These are phyloP conservation scores for Acanthosoma haemorrhoidale DNA, from an alignment of 2,888 invertebrate genomes.

Conservation along the genomic window DNA sequence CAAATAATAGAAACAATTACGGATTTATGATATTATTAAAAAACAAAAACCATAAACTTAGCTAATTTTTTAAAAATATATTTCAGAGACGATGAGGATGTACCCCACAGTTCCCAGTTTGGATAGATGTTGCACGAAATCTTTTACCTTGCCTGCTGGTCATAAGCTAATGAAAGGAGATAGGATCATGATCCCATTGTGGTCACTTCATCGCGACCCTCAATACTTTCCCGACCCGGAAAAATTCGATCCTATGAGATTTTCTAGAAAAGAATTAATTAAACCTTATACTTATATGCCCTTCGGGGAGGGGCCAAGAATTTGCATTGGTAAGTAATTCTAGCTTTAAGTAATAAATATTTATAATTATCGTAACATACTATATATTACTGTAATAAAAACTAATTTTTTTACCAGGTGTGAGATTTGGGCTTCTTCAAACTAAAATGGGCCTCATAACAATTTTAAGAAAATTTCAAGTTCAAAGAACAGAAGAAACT, in stretches of 20 bases:
- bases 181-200: constrained; percentile 52
- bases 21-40: no score
- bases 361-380: no score
- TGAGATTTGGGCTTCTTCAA: constrained; percentile 34
- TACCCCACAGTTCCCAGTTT: constrained; percentile 46
- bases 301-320: constrained; percentile 55
- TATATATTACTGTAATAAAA: no score
- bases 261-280: constrained; percentile 51
- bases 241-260: constrained; percentile 58
- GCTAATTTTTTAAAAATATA: no score
- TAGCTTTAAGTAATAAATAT: background rate
- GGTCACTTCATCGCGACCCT: constrained; percentile 57
- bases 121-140: constrained; percentile 46
- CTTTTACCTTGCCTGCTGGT: constrained; percentile 41
- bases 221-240: constrained; percentile 57
- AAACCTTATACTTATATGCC: constrained; percentile 54
- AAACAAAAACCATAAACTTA: no score
- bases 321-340: constrained; percentile 51
- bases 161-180: constrained; percentile 43
- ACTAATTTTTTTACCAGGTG: constrained; percentile 27
- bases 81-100: constrained; percentile 44
- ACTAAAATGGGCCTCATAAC: constrained; percentile 34
- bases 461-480: constrained; percentile 18
- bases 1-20: no score
- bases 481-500: background rate